Evolutionary conservation across 2,113 vertebrate genomes (phyloP).

Genomic region (Oncorhynchus mykiss): DNA sequence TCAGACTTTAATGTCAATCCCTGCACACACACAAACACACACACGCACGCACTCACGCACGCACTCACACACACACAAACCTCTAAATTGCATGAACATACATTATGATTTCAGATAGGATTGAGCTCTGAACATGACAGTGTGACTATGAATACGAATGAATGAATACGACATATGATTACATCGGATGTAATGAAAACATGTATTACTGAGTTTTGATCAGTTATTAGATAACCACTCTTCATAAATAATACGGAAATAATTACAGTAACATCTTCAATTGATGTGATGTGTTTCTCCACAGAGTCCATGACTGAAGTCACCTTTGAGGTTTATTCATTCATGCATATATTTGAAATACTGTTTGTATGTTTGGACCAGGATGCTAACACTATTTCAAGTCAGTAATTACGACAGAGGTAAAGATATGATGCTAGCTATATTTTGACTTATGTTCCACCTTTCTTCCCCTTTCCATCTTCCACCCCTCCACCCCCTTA

Average conservation of each 20-base stretch:
- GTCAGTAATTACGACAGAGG: conserved; percentile 4
- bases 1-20: too few relatives aligned
- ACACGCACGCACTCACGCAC: conserved; percentile 6
- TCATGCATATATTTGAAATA: too few relatives aligned
- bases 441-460: not conserved
- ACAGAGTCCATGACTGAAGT: not conserved
- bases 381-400: too few relatives aligned
- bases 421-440: not conserved
- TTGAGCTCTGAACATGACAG: conserved; percentile 46
- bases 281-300: not conserved
- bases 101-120: conserved; percentile 68
- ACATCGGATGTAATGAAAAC: conserved; percentile 33
- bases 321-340: not conserved
- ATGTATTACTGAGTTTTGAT: conserved; percentile 6
- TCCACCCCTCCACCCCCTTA: not conserved
- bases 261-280: conserved; percentile 19
- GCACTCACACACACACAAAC: conserved; percentile 14
- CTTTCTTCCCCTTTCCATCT: not conserved
- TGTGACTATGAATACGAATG: conserved; percentile 58
- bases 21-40: not conserved
- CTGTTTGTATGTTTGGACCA: too few relatives aligned
- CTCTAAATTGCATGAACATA: conserved; percentile 36
- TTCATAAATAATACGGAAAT: not conserved
- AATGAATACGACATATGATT: too few relatives aligned
- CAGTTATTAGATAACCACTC: not conserved